Evolutionary conservation across 2,888 invertebrate genomes (phyloP).

Genomic region (Erebia palarica): DNA sequence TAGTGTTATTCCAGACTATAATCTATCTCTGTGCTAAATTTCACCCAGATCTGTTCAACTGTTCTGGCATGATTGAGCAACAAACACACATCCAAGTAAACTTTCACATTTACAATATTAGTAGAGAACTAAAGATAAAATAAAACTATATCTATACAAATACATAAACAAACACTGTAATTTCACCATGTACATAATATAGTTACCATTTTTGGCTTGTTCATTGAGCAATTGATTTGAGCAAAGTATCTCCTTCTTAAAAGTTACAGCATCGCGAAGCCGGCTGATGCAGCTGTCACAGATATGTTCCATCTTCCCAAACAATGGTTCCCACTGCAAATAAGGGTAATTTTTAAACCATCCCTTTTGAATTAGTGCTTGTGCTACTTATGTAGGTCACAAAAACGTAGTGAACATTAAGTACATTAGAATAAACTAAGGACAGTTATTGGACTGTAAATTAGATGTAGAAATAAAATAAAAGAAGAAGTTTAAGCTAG

Average conservation of each 20-base stretch:
- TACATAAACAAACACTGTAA: not conserved
- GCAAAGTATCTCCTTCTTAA: slow-evolving; percentile 44
- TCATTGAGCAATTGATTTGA: slow-evolving; percentile 31
- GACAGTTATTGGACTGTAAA: too few relatives aligned
- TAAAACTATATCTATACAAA: not conserved
- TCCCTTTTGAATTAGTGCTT: too few relatives aligned
- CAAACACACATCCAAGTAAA: too few relatives aligned
- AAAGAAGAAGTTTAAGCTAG: too few relatives aligned
- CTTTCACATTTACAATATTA: not conserved
- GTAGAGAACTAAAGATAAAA: slow-evolving; percentile 7
- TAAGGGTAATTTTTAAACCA: not conserved
- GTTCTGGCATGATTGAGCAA: too few relatives aligned
- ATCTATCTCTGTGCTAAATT: too few relatives aligned
- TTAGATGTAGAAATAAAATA: too few relatives aligned
- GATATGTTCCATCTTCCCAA: slow-evolving; percentile 48
- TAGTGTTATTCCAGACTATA: too few relatives aligned
- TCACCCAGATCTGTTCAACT: too few relatives aligned
- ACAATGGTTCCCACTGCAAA: slow-evolving; percentile 35
- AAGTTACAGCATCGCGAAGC: slow-evolving; percentile 51
- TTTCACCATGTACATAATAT: not conserved
- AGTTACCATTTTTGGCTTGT: slow-evolving; percentile 27
- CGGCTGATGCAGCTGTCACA: slow-evolving; percentile 53
- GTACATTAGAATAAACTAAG: too few relatives aligned
- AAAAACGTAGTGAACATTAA: too few relatives aligned
- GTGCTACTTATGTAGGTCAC: too few relatives aligned